phyloP scores from a whole-genome alignment of 2,888 invertebrate genomes.

The Barypeithes pellucidus region DNA sequence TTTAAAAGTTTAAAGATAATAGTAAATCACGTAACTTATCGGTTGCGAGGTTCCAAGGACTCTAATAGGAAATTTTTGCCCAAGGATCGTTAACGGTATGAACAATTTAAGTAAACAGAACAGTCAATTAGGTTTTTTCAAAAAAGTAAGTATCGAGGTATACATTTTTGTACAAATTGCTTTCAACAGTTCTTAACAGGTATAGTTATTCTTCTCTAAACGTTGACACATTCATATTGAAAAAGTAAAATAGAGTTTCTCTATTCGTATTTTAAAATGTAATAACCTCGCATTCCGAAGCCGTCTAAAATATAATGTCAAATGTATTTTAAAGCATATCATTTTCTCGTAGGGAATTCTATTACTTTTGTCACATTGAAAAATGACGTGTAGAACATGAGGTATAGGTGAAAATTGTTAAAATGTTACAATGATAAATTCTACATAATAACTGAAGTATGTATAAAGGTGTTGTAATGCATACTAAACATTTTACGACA shows the following conservation, averaged over 20 bases:
- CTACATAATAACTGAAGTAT: neutral
- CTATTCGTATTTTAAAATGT: constrained; percentile 21
- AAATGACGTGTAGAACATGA: constrained; percentile 19
- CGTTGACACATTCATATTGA: neutral
- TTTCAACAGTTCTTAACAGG: too few species aligned
- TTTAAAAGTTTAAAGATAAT: too few species aligned
- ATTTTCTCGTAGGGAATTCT: constrained; percentile 22
- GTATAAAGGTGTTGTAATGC: neutral
- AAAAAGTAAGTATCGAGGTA: too few species aligned
- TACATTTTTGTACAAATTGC: too few species aligned
- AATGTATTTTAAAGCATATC: constrained; percentile 28
- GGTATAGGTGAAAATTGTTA: neutral
- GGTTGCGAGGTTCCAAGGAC: too few species aligned
- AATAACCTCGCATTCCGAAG: constrained; percentile 4
- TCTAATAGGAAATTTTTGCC: too few species aligned
- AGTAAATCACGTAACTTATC: too few species aligned
- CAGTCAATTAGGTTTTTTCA: too few species aligned
- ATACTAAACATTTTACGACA: too few species aligned
- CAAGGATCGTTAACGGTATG: too few species aligned
- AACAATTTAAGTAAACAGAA: too few species aligned
- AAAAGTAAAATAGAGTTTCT: neutral
- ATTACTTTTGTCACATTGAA: constrained; percentile 24
- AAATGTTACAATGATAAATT: neutral
- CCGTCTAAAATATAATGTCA: constrained; percentile 27
- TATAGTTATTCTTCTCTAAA: too few species aligned